Conservation (phyloP, 2,888 invertebrate species). For the Hydraecia micacea region DNA sequence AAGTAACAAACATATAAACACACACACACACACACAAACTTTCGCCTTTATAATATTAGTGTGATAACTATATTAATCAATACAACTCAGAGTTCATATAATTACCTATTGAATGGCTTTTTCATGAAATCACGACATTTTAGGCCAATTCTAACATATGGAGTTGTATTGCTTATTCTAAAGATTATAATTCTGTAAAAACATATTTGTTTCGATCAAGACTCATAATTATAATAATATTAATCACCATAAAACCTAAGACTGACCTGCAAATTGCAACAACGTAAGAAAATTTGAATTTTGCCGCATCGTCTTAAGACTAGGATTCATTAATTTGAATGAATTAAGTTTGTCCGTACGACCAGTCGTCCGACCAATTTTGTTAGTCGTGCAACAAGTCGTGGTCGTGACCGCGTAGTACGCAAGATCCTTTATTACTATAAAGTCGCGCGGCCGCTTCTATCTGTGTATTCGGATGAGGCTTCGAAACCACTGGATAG, state of each 20-base stretch:
- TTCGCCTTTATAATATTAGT: no score
- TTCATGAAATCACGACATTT: neutral
- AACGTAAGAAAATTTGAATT: no score
- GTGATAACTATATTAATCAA: neutral
- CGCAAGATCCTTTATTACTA: no score
- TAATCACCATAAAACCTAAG: neutral
- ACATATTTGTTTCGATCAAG: neutral
- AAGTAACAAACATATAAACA: no score
- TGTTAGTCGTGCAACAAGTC: no score
- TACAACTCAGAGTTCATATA: neutral
- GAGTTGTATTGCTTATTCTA: neutral
- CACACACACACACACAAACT: no score
- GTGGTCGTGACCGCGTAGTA: neutral
- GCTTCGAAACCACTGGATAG: constrained; percentile 16
- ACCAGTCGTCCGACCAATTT: neutral
- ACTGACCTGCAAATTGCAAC: neutral
- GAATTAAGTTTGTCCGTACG: neutral
- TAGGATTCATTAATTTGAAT: neutral
- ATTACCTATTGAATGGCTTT: neutral
- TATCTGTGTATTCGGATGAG: constrained; percentile 11
- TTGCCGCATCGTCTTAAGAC: neutral
- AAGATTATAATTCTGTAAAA: neutral
- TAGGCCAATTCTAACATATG: neutral
- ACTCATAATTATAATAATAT: neutral
- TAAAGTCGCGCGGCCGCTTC: neutral